Evolutionary conservation across 2,797 vertebrate genomes (phyloP), one percentile per base, ranked within the genome.

Genomic region (Hydrolagus colliei): DNA sequence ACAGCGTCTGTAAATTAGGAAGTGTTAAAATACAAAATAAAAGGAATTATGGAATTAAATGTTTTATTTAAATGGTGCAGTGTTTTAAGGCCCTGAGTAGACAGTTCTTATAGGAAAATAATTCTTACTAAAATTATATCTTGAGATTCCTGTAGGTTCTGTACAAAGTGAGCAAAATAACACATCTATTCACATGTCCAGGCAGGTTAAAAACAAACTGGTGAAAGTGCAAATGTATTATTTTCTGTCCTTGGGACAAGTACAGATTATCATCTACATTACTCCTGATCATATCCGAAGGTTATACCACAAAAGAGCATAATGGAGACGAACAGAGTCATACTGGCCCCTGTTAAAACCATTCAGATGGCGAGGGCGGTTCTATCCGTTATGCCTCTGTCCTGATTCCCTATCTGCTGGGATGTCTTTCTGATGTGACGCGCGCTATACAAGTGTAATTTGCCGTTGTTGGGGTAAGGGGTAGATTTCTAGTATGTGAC

Each of bases 31-130:
- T 84, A 65, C 41, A 52, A 52, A 52, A n/a, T 20, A 41, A 22
- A 82, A 16, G 16, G 20, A 82, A 84, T 84, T 41, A 71, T 84
- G 16, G 32, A 41, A 67, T 35, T 84, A 84, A 84, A 71, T 84
- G 41, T 35, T 84, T 71, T 32, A 68, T 41, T 35, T 71, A 41
- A 10, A 84, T 84, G 79, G 79, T 67, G 71, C 79, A 84, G 79
- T 84, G 75, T 20, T 84, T 71, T 22, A n/a, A 84, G 20, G 79
- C 41, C 79, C 79, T 84, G 79, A 84, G 79, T 84, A 82, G 78
- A 67, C 27, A 67, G 22, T 1, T 52, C 41, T 52, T 52, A 6
- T 52, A 52, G 41, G 41, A 52, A 52, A 52, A 52, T 52, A 52
- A 52, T 52, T 52, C 3, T 52, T 52, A 52, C 41, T 52, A 52